Evolutionary conservation across 2,797 vertebrate species (phyloP).

Genomic region (Sardinella longiceps): DNA sequence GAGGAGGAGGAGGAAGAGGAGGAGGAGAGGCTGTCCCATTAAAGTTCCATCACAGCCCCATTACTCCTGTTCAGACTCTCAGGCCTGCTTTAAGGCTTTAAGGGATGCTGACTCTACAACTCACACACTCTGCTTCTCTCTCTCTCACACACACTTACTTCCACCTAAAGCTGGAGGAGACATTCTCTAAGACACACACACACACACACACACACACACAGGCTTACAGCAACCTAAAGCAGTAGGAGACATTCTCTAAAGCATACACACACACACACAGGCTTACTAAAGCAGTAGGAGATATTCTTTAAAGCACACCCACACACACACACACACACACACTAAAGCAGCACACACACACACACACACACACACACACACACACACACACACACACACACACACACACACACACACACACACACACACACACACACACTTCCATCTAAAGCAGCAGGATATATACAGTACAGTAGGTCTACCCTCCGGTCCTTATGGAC

Average conservation of each 20-base stretch:
- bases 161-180: no score
- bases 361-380: not conserved
- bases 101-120: slow-evolving; percentile 4
- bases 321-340: not conserved
- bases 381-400: slow-evolving; percentile 7
- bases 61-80: not conserved
- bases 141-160: not conserved
- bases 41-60: not conserved
- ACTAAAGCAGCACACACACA: not conserved
- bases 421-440: slow-evolving; percentile 16
- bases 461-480: not conserved
- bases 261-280: slow-evolving; percentile 14
- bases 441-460: not conserved
- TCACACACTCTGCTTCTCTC: not conserved
- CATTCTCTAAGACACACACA: not conserved
- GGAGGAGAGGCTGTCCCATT: not conserved
- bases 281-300: not conserved
- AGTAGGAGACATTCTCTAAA: not conserved
- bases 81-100: not conserved
- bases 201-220: not conserved
- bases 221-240: not conserved
- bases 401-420: slow-evolving; percentile 19
- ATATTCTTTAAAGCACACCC: not conserved
- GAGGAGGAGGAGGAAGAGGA: not conserved
- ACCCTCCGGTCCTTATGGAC: not conserved